Evolutionary conservation across 2,888 invertebrate genomes (phyloP), one percentile per base, ranked within the genome.

Genomic region (Drosophila nigricruria): DNA sequence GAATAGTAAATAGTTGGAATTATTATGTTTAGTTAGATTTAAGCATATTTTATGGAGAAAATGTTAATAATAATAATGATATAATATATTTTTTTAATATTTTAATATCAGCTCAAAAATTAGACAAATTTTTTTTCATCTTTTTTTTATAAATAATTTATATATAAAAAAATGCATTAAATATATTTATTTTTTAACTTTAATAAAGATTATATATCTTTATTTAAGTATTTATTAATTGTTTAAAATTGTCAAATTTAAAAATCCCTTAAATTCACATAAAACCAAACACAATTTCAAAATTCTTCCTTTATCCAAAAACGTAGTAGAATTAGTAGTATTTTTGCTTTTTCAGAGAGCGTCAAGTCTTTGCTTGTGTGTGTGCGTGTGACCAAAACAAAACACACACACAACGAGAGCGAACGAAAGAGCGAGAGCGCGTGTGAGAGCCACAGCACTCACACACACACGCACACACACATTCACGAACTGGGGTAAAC

Each of bases 341-440:
- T 58, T 50, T 63, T 40, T 60, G 18, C 18, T 6, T 18, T 36
- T 30, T 60, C 63, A 59, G 68, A 64, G 52, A 65, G 65, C 52
- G 42, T 16, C 3, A 18, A 18, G 3, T 2, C 5, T 65, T 18
- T 47, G 45, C 12, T 18, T 47, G 77, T 74, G 54, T 88, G 69
- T 73, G 67, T 74, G 77, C 79, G 68, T 88, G 87, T 81, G 81
- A 91, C 88, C 91, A 91, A 91, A 91, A 91, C 91, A 91, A 91
- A 91, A 79, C 91, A 70, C 77, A 53, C 68, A 88, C 81, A 75
- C 56, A 56, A 34, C 40, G 25, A 60, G 75, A 60, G 67, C 59
- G 38, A 50, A 57, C 32, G 47, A 70, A 43, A 63, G 57, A 62
- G 66, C 23, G 67, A 47, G 50, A 52, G 70, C 58, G 77, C 72